Evolutionary conservation across 2,888 invertebrate genomes (phyloP).

Genomic region (Spisula subtruncata): DNA sequence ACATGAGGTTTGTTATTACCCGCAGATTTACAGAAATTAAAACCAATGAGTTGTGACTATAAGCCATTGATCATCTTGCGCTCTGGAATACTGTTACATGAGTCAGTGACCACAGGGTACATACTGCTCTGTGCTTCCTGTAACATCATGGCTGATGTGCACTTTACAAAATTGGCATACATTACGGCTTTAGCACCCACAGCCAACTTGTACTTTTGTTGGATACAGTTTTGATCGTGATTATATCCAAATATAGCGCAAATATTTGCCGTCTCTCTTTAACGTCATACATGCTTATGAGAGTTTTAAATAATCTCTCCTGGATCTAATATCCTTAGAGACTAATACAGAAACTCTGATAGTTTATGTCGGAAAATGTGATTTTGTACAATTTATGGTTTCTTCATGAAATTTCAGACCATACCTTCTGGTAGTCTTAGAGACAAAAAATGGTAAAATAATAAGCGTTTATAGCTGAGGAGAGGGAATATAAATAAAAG

Average conservation of each 20-base stretch:
- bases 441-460: background rate
- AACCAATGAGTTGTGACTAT: no score
- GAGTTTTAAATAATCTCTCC: background rate
- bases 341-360: background rate
- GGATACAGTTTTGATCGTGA: background rate
- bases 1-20: no score
- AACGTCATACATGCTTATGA: background rate
- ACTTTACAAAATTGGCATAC: no score
- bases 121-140: no score
- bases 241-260: background rate
- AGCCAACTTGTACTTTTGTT: background rate
- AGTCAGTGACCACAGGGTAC: no score
- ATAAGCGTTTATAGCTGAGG: background rate
- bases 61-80: no score
- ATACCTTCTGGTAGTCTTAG: background rate
- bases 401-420: background rate
- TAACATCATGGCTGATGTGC: no score
- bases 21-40: no score
- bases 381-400: background rate
- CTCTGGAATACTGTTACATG: no score
- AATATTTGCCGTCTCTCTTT: background rate
- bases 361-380: background rate
- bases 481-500: no score
- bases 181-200: no score
- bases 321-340: background rate